phyloP scores from a whole-genome alignment of 2,113 vertebrate species.

The Eublepharis macularius region DNA sequence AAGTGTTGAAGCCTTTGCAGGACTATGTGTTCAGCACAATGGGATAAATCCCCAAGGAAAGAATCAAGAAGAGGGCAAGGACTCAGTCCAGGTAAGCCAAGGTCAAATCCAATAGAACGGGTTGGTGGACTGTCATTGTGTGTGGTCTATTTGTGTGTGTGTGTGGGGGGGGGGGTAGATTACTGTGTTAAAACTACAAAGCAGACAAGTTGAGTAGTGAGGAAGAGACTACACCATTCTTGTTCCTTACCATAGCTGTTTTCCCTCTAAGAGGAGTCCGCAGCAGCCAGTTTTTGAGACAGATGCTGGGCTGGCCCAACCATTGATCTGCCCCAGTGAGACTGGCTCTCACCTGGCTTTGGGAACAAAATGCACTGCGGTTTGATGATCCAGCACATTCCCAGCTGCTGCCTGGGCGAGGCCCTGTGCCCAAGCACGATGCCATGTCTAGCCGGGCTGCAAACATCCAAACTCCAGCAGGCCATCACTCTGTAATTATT shows the following conservation, averaged over 20 bases:
- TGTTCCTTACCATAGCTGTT: neutral
- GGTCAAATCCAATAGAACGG: neutral
- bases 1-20: neutral
- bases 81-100: neutral
- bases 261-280: neutral
- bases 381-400: conserved; percentile 31
- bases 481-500: conserved; percentile 31
- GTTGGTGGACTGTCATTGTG: neutral
- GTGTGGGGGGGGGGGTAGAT: no score
- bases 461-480: conserved; percentile 17
- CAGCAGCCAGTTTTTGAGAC: no score
- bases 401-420: conserved; percentile 22
- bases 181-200: no score
- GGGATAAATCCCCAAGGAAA: neutral
- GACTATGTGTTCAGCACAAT: neutral
- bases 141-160: no score
- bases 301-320: neutral
- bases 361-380: neutral
- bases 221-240: neutral
- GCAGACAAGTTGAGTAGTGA: no score
- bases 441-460: conserved; percentile 30
- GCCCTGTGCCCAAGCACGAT: conserved; percentile 15
- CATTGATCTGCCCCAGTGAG: neutral
- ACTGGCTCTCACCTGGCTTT: neutral
- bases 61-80: neutral